These are phyloP conservation scores for Pseudochirops cupreus DNA, from an alignment of 2,797 vertebrate genomes.

Conservation along the genomic window DNA sequence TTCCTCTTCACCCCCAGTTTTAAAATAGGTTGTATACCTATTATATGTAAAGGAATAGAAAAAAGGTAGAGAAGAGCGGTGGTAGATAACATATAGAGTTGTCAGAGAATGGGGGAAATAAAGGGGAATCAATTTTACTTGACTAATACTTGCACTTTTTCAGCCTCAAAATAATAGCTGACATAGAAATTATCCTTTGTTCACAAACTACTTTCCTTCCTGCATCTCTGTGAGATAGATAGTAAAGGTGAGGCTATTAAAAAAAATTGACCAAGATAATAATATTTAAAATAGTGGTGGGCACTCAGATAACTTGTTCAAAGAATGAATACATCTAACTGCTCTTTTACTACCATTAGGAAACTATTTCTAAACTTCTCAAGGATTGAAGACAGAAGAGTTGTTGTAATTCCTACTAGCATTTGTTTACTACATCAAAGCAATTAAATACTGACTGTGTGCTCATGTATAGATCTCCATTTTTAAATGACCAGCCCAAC, in stretches of 20 bases:
- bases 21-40: background rate
- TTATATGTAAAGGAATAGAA: background rate
- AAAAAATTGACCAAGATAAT: background rate
- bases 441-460: background rate
- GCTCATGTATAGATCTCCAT: background rate
- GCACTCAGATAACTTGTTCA: background rate
- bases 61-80: background rate
- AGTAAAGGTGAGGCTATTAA: background rate
- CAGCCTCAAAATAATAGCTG: background rate
- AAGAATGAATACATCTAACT: background rate
- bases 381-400: background rate
- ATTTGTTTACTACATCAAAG: background rate
- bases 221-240: background rate
- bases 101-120: background rate
- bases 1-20: background rate
- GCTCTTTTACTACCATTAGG: background rate
- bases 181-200: background rate
- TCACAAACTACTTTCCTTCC: background rate
- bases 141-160: background rate
- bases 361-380: background rate
- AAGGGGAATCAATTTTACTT: background rate
- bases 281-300: background rate
- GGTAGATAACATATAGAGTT: background rate
- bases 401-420: background rate
- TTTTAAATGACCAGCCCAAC: background rate